phyloP scores from a whole-genome alignment of 2,888 invertebrate genomes.

The Orgyia antiqua region DNA sequence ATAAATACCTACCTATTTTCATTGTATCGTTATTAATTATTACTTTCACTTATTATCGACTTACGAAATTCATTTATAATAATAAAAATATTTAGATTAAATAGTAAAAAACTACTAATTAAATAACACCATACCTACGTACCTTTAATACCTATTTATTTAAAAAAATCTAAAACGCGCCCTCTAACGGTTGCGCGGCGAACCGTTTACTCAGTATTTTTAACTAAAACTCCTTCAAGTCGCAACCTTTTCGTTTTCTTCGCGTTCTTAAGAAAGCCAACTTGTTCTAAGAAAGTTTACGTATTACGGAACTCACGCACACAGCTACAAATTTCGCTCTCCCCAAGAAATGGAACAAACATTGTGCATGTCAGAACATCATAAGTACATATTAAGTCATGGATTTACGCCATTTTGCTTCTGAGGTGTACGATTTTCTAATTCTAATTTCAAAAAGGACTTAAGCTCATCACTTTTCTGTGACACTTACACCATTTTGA shows the following conservation, averaged over 20 bases:
- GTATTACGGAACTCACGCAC: slow-evolving; percentile 44
- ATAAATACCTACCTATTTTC: too few relatives aligned
- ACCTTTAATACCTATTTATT: too few relatives aligned
- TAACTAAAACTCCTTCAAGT: slow-evolving; percentile 66
- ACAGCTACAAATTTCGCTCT: slow-evolving; percentile 25
- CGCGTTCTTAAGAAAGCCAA: slow-evolving; percentile 70
- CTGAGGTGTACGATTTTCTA: slow-evolving; percentile 3
- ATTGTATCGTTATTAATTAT: too few relatives aligned
- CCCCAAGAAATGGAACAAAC: slow-evolving; percentile 26
- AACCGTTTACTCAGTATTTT: slow-evolving; percentile 58
- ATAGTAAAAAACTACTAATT: too few relatives aligned
- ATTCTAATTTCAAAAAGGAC: slow-evolving; percentile 22
- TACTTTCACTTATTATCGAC: too few relatives aligned
- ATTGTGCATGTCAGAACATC: slow-evolving; percentile 28
- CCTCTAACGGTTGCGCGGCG: slow-evolving; percentile 49
- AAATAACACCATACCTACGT: too few relatives aligned
- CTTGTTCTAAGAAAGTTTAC: slow-evolving; percentile 66
- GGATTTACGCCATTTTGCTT: slow-evolving; percentile 19
- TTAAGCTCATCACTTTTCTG: slow-evolving; percentile 10
- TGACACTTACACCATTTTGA: slow-evolving; percentile 26
- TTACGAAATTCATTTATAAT: too few relatives aligned
- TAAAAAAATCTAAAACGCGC: slow-evolving; percentile 38
- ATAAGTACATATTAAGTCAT: slow-evolving; percentile 16
- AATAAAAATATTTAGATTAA: too few relatives aligned
- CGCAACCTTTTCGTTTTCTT: slow-evolving; percentile 73